Conservation (phyloP, 2,797 vertebrate species). For the Podargus strigoides region DNA sequence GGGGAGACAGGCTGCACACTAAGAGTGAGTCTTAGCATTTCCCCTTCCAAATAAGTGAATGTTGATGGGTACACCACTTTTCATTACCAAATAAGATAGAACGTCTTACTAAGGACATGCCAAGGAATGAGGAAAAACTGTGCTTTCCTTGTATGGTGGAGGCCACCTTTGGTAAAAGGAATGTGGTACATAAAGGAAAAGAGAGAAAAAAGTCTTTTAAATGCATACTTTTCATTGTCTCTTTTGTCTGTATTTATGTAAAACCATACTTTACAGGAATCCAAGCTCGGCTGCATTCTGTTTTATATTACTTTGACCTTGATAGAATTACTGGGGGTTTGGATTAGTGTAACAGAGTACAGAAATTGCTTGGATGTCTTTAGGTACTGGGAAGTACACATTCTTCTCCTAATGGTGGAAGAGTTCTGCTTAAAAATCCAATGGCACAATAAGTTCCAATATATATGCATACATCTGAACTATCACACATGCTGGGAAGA, state of each 20-base stretch:
- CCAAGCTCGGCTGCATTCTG: background rate
- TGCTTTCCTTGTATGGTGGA: background rate
- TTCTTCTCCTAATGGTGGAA: constrained; percentile 28
- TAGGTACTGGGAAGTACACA: constrained; percentile 25
- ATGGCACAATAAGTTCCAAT: constrained; percentile 51
- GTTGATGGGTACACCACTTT: background rate
- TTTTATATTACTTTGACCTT: constrained; percentile 6
- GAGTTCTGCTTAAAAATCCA: constrained; percentile 59
- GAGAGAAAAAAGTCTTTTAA: background rate
- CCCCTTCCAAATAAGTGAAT: background rate
- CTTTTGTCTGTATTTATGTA: constrained; percentile 15
- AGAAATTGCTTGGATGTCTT: constrained; percentile 41
- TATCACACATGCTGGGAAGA: constrained; percentile 48
- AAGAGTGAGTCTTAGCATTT: background rate
- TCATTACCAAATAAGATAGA: background rate
- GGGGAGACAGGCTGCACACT: background rate
- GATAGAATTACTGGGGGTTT: constrained; percentile 17
- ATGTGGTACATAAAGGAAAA: background rate
- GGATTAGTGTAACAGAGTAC: constrained; percentile 9
- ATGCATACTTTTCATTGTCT: background rate
- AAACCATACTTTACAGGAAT: background rate
- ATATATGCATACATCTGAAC: constrained; percentile 62
- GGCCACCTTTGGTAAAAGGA: background rate
- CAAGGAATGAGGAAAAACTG: background rate
- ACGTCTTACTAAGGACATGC: background rate